phyloP scores from a whole-genome alignment of 1,140 invertebrate species.

The Drosophila nikananu region DNA sequence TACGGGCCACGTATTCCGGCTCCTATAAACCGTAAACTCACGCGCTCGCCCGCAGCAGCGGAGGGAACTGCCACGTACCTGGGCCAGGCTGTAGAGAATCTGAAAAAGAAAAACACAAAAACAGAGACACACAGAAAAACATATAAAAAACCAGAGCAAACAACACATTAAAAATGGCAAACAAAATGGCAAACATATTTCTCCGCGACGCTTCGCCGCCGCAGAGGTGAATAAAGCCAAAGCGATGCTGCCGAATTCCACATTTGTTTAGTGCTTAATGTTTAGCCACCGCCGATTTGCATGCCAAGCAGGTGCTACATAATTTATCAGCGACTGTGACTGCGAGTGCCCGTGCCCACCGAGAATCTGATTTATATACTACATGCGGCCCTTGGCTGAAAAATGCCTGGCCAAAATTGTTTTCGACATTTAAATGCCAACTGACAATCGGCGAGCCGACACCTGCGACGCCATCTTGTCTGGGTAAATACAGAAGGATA shows the following conservation, averaged over 20 bases:
- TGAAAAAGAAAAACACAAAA: slow-evolving; percentile 34
- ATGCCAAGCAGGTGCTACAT: slow-evolving; percentile 74
- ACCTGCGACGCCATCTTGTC: slow-evolving; percentile 58
- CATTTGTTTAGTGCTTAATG: slow-evolving; percentile 81
- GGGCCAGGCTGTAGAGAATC: slow-evolving; percentile 23
- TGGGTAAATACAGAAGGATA: slow-evolving; percentile 27
- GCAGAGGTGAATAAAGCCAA: slow-evolving; percentile 70
- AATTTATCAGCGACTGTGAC: slow-evolving; percentile 64
- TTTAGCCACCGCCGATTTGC: slow-evolving; percentile 67
- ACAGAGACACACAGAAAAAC: slow-evolving; percentile 12
- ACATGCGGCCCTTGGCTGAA: slow-evolving; percentile 24
- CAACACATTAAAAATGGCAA: slow-evolving; percentile 82
- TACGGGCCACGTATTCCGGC: slow-evolving; percentile 65
- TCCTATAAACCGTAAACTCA: slow-evolving; percentile 77
- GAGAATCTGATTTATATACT: slow-evolving; percentile 72
- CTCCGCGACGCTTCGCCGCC: slow-evolving; percentile 35
- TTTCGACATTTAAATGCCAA: slow-evolving; percentile 60
- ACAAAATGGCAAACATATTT: slow-evolving; percentile 83
- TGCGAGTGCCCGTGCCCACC: slow-evolving; percentile 20
- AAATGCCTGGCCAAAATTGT: slow-evolving; percentile 52
- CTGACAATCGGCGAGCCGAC: slow-evolving; percentile 44
- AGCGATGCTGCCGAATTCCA: slow-evolving; percentile 53
- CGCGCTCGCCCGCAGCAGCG: slow-evolving; percentile 51
- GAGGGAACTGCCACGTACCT: slow-evolving; percentile 52
- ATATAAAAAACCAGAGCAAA: slow-evolving; percentile 24